phyloP scores from a whole-genome alignment of 2,113 vertebrate genomes.

The human (Homo sapiens) region DNA sequence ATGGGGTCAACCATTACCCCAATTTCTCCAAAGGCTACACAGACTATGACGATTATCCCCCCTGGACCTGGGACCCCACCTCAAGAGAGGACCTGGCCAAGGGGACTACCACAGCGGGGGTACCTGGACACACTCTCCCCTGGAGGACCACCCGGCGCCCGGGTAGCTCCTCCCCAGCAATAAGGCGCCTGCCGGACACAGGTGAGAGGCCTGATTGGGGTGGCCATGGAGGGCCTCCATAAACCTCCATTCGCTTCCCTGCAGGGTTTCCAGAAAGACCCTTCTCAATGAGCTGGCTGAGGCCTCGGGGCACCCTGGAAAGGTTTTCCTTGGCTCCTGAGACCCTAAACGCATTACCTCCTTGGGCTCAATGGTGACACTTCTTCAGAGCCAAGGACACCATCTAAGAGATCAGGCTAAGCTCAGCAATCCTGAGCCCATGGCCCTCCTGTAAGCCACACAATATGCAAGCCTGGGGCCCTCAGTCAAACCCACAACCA shows the following conservation, averaged over 20 bases:
- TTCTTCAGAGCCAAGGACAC: not conserved
- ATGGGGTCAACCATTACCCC: not conserved
- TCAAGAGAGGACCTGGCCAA: constrained; percentile 49
- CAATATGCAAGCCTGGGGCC: not conserved
- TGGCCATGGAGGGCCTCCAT: not conserved
- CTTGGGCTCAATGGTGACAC: fast-evolving
- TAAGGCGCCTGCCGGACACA: not conserved
- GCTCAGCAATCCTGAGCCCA: not conserved
- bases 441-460: not conserved
- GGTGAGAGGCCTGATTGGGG: constrained; percentile 14
- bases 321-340: not conserved
- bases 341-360: not conserved
- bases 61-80: constrained; percentile 75
- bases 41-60: constrained; percentile 52
- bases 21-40: constrained; percentile 33
- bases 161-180: not conserved
- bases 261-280: not conserved
- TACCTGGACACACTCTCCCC: not conserved
- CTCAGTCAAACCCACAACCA: fast-evolving
- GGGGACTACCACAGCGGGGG: not conserved
- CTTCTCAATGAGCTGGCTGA: not conserved
- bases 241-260: not conserved
- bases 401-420: not conserved
- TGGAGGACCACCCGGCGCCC: not conserved
- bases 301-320: not conserved